Evolutionary conservation across 2,797 vertebrate genomes (phyloP).

Genomic region (Lophius americanus): DNA sequence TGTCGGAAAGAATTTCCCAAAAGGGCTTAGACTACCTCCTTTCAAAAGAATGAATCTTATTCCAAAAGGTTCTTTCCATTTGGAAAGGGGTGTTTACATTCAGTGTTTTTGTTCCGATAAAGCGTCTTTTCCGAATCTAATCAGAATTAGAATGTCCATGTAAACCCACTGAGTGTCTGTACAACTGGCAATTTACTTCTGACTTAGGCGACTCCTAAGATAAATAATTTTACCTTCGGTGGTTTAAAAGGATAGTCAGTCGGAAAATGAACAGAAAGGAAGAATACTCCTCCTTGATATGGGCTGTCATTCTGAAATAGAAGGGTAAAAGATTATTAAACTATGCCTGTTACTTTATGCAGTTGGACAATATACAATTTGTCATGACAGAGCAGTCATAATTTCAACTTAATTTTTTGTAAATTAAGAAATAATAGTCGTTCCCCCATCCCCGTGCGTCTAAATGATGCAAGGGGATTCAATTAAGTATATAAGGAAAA

Average conservation of each 20-base stretch:
- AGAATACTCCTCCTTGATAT: slow-evolving; percentile 87
- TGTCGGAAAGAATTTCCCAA: too few relatives aligned
- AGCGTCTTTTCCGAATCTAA: too few relatives aligned
- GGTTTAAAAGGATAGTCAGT: slow-evolving; percentile 90
- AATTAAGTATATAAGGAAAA: slow-evolving; percentile 32
- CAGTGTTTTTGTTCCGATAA: too few relatives aligned
- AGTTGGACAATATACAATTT: background rate
- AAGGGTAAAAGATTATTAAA: slow-evolving; percentile 20
- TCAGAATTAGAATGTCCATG: too few relatives aligned
- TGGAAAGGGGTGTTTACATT: too few relatives aligned
- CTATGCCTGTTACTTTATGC: background rate
- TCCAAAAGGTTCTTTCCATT: too few relatives aligned
- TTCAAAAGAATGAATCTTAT: too few relatives aligned
- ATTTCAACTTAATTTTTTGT: background rate
- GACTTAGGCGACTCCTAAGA: background rate
- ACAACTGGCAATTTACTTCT: background rate
- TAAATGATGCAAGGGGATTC: slow-evolving; percentile 23
- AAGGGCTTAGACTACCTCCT: too few relatives aligned
- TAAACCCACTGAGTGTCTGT: too few relatives aligned
- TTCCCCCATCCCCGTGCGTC: slow-evolving; percentile 24
- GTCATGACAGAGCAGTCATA: background rate
- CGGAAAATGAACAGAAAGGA: slow-evolving; percentile 87
- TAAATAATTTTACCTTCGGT: slow-evolving; percentile 80
- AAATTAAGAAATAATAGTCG: slow-evolving; percentile 6
- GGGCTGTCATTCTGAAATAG: slow-evolving; percentile 84